phyloP scores from a whole-genome alignment of 1,140 invertebrate species.

The Drosophila ironensis region DNA sequence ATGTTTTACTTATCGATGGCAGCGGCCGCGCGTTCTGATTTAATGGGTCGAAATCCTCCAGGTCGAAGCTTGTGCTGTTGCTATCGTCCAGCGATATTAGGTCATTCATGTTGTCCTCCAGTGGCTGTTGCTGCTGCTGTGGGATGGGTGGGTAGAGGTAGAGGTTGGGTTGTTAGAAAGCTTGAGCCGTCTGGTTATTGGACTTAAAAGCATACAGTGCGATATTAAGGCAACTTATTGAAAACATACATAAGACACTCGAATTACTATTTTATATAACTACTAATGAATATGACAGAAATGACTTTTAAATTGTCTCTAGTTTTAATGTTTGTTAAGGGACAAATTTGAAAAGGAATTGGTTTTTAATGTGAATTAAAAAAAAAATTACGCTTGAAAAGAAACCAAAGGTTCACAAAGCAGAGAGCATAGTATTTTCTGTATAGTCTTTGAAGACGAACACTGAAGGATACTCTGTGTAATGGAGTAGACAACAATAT shows the following conservation, averaged over 20 bases:
- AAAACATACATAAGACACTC: slow-evolving; percentile 3
- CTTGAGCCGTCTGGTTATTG: slow-evolving; percentile 9
- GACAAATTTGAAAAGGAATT: no score
- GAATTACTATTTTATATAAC: neutral
- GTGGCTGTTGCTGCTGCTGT: slow-evolving; percentile 47
- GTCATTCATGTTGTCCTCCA: slow-evolving; percentile 76
- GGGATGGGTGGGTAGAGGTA: slow-evolving; percentile 13
- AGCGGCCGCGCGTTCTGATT: slow-evolving; percentile 80
- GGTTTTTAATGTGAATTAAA: no score
- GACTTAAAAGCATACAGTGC: slow-evolving; percentile 7
- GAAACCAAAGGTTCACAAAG: no score
- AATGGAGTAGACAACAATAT: no score
- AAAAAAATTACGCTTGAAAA: no score
- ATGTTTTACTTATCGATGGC: slow-evolving; percentile 49
- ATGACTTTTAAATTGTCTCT: neutral
- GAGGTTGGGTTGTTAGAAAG: slow-evolving; percentile 27
- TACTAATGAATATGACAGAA: slow-evolving; percentile 1
- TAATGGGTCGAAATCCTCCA: slow-evolving; percentile 80
- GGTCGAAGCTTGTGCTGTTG: slow-evolving; percentile 77
- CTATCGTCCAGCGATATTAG: slow-evolving; percentile 81
- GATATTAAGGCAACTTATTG: slow-evolving; percentile 12
- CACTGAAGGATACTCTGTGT: no score
- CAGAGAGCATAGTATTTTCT: no score
- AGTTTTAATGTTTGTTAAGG: no score
- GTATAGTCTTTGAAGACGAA: no score